Base-by-base conservation (phyloP, 1,140 invertebrate genomes). In the Aphelinus atriplicis region DNA sequence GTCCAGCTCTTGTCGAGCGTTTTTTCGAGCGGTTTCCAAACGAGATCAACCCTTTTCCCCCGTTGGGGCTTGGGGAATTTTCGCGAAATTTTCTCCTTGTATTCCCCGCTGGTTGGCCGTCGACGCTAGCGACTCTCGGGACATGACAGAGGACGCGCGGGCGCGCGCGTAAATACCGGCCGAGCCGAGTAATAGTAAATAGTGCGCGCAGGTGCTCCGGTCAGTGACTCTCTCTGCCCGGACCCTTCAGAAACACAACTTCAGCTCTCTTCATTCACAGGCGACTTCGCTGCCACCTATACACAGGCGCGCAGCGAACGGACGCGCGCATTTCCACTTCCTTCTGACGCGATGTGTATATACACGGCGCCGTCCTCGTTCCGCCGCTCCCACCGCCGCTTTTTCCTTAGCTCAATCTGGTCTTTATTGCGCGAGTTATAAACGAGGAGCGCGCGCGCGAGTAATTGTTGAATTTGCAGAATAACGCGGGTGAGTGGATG, bases 201-300 rank as follows among this genome's bases (percentile, higher is more conserved):
- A 26, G 26, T 3, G 46, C 61, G 63, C 57, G 68, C 43, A 48
- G 66, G 53, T 58, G 57, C 53, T 69, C 70, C 71, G 78, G 82
- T 83, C 82, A 84, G 76, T 83, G 82, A 83, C 83, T 83, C 78
- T 76, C 77, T 76, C 79, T 79, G 80, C 78, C 77, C 75, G 73
- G 71, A 51, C 64, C 78, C 63, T 51, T 65, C 47, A 51, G 47
- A 67, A 55, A 42, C 55, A 80, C 82, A 64, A 53, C 60, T 56
- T 64, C 61, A 56, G 26, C 50, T n/a, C 55, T 43, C n/a, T n/a
- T 65, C 62, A 45, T 58, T 72, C 62, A 80, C 78, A 77, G 75
- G 75, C 74, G 74, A 77, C n/a, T 50, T 4, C 57, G 50, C 57
- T 42, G 80, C 80, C 79, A 81, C 80, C 81, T 78, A 81, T 78